These are phyloP conservation scores for Megaptera novaeangliae DNA, from an alignment of 2,113 vertebrate species.

Conservation along the genomic window DNA sequence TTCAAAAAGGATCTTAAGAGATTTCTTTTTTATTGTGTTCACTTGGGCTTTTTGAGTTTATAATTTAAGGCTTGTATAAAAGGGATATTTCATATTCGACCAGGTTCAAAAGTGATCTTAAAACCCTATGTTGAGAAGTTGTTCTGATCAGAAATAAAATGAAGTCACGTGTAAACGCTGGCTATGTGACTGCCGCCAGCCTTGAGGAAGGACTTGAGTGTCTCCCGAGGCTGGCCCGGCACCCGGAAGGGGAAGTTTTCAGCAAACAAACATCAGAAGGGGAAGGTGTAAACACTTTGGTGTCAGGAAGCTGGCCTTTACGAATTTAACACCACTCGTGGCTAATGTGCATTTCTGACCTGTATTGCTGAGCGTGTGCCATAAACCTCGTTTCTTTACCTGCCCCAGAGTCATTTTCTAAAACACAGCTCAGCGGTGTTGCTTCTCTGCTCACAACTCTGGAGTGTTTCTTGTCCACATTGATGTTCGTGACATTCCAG, in stretches of 20 bases:
- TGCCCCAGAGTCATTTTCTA: background rate
- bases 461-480: background rate
- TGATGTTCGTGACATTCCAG: background rate
- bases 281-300: background rate
- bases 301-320: background rate
- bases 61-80: background rate
- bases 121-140: background rate
- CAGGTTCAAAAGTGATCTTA: background rate
- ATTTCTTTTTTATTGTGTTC: background rate
- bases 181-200: rapidly evolving
- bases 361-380: background rate
- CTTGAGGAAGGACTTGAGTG: background rate
- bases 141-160: background rate
- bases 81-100: background rate
- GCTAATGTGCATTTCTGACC: background rate
- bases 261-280: background rate
- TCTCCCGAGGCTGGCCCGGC: rapidly evolving
- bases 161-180: rapidly evolving
- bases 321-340: too few relatives aligned
- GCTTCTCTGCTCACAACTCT: background rate
- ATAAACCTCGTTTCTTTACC: background rate
- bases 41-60: background rate
- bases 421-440: background rate
- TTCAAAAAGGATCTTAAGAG: background rate
- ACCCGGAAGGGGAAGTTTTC: background rate